A percentile compares a stretch with the other conserved stretches of the same genome.
Conservation (phyloP, 2,113 vertebrate genomes). For the Actinemys pallida region DNA sequence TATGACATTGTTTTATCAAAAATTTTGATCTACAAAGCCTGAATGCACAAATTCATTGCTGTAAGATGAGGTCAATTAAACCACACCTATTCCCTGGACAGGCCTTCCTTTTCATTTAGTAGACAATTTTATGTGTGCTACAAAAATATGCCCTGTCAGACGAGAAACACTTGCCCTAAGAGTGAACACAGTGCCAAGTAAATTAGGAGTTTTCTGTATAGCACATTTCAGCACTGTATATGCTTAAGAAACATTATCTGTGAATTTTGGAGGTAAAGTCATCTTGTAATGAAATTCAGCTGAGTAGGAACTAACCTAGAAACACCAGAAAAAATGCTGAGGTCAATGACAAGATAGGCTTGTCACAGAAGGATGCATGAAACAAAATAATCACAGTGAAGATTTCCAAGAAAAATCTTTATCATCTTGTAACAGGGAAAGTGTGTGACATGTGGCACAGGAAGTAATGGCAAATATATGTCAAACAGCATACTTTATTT, state of each 20-base stretch:
- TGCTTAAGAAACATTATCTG: constrained; percentile 57
- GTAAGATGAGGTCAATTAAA: constrained; percentile 59
- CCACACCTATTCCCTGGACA: constrained; percentile 57
- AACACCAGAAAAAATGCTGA: constrained; percentile 57
- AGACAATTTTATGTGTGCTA: constrained; percentile 6
- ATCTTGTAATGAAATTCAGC: constrained; percentile 82
- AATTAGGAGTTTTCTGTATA: constrained; percentile 14
- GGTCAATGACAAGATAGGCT: constrained; percentile 77
- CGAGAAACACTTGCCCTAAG: constrained; percentile 31
- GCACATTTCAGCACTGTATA: background rate
- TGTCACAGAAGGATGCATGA: constrained; percentile 74
- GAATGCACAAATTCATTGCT: constrained; percentile 31
- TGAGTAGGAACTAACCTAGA: constrained; percentile 79
- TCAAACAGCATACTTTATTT: constrained; percentile 82
- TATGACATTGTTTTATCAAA: constrained; percentile 54
- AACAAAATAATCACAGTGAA: constrained; percentile 63
- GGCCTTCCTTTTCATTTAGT: constrained; percentile 2
- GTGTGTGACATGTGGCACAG: constrained; percentile 73
- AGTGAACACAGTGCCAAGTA: background rate
- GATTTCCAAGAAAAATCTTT: constrained; percentile 74
- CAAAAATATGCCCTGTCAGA: constrained; percentile 38
- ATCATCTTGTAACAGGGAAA: constrained; percentile 74
- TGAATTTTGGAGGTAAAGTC: constrained; percentile 69
- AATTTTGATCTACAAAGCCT: constrained; percentile 50
- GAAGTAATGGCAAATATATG: constrained; percentile 85